Evolutionary conservation across 2,888 invertebrate genomes (phyloP).

Genomic region (Elegia similella): DNA sequence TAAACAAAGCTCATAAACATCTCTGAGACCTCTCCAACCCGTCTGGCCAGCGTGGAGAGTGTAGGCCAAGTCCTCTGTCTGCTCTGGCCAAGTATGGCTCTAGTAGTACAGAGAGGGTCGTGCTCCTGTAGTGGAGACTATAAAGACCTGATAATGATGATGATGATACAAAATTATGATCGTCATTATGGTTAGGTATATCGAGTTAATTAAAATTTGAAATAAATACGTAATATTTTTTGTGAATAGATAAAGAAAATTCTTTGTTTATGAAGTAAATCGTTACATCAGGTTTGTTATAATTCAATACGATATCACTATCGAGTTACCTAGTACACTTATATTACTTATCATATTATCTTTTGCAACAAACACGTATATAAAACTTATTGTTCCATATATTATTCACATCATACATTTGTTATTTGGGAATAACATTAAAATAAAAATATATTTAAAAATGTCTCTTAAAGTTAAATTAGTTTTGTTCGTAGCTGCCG

Average conservation of each 20-base stretch:
- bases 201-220: too few relatives aligned
- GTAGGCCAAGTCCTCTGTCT: too few relatives aligned
- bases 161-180: too few relatives aligned
- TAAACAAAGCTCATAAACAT: too few relatives aligned
- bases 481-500: conserved; percentile 34
- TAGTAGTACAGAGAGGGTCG: too few relatives aligned
- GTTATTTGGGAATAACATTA: conserved; percentile 19
- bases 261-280: not conserved
- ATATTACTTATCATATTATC: conserved; percentile 6
- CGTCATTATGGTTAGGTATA: too few relatives aligned
- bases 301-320: not conserved
- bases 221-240: not conserved
- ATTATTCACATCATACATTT: conserved; percentile 15
- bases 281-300: not conserved
- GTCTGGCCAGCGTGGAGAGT: too few relatives aligned
- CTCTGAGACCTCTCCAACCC: too few relatives aligned
- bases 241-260: not conserved
- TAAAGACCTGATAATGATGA: too few relatives aligned
- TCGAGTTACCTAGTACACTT: conserved; percentile 2
- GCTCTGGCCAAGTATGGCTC: too few relatives aligned
- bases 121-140: too few relatives aligned
- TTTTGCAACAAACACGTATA: conserved; percentile 17
- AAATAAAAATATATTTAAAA: conserved; percentile 12
- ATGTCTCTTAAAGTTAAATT: conserved; percentile 36
- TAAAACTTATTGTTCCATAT: conserved; percentile 13